phyloP scores from a whole-genome alignment of 2,888 invertebrate species.

The Luperina nickerlii region DNA sequence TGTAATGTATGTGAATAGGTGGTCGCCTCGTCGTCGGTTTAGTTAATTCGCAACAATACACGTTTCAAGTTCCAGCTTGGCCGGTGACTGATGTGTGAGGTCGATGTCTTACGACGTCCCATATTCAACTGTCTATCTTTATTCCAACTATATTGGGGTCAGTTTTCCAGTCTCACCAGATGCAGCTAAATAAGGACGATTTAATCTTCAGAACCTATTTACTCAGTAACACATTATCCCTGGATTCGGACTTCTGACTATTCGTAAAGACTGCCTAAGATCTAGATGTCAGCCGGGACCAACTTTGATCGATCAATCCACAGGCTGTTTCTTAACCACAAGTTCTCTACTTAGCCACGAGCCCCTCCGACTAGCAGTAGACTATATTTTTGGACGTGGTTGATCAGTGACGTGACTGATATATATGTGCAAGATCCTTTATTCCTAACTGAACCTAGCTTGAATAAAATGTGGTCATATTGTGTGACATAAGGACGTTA shows the following conservation, averaged over 20 bases:
- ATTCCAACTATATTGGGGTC: background rate
- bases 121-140: background rate
- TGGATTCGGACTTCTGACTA: background rate
- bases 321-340: background rate
- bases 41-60: background rate
- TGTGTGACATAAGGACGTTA: conserved; percentile 42
- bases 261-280: background rate
- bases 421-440: conserved; percentile 14
- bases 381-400: background rate
- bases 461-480: conserved; percentile 41
- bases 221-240: background rate
- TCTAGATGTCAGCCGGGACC: background rate
- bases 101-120: background rate
- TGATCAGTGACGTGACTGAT: background rate
- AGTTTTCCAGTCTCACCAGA: background rate
- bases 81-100: background rate
- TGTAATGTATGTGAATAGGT: no score
- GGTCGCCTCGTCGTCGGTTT: no score
- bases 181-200: background rate
- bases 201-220: background rate
- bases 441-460: background rate
- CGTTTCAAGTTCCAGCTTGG: background rate
- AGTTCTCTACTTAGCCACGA: background rate
- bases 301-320: background rate
- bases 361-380: background rate